A percentile compares a stretch with the other conserved stretches of the same genome.
phyloP scores from a whole-genome alignment of 2,797 vertebrate genomes.

The Pteronotus mesoamericanus region DNA sequence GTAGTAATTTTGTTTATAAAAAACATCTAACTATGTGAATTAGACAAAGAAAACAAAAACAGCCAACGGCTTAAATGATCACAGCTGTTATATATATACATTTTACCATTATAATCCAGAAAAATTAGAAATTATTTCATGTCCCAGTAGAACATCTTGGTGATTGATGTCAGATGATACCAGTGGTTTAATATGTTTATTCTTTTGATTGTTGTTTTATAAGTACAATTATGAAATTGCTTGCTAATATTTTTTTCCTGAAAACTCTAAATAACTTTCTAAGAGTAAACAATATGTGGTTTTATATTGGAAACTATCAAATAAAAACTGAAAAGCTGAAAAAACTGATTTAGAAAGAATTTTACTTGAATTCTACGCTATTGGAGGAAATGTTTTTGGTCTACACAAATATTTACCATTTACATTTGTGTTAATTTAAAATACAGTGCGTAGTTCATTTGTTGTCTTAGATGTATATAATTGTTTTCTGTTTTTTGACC shows the following conservation, averaged over 20 bases:
- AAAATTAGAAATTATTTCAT: conserved; percentile 43
- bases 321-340: background rate
- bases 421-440: background rate
- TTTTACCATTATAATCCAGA: background rate
- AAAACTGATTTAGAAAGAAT: background rate
- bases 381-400: background rate
- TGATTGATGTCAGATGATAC: background rate
- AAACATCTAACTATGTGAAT: conserved; percentile 47
- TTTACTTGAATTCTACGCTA: background rate
- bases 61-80: conserved; percentile 42
- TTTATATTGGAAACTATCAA: background rate
- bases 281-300: background rate
- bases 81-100: conserved; percentile 31
- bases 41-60: conserved; percentile 59
- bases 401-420: background rate
- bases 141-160: background rate
- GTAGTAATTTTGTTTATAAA: conserved; percentile 58
- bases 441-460: accelerated
- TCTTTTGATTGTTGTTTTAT: background rate
- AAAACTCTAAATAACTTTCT: background rate
- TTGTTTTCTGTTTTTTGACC: background rate
- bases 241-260: background rate
- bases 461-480: background rate
- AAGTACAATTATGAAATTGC: background rate
- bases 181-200: background rate